phyloP scores from a whole-genome alignment of 1,140 invertebrate genomes.

The Orchestia grillus region DNA sequence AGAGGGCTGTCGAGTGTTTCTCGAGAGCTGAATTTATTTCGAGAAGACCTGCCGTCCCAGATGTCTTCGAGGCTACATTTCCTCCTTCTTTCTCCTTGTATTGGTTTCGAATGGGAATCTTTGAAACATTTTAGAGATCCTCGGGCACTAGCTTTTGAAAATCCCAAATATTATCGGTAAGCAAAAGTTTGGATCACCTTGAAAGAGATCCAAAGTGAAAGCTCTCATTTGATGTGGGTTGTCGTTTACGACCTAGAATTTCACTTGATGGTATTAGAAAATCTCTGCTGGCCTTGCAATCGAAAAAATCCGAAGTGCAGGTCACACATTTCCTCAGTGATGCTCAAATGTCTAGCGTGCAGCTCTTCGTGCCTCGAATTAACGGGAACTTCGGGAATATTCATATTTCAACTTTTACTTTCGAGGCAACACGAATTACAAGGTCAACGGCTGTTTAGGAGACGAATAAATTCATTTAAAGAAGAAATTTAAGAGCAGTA shows the following conservation, averaged over 20 bases:
- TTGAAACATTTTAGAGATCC: neutral
- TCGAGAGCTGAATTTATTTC: neutral
- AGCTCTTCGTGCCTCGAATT: too few relatives aligned
- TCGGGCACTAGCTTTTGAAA: neutral
- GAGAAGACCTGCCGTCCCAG: neutral
- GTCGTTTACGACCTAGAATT: neutral
- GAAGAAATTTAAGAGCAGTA: too few relatives aligned
- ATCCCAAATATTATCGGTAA: neutral
- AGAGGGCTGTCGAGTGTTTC: constrained; percentile 31
- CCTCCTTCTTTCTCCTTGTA: neutral
- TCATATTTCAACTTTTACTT: too few relatives aligned
- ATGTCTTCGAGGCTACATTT: neutral
- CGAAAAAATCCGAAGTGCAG: too few relatives aligned
- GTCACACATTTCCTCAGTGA: too few relatives aligned
- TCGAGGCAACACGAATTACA: too few relatives aligned
- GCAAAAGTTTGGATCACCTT: neutral
- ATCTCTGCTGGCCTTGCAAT: too few relatives aligned
- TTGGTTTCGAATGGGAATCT: neutral
- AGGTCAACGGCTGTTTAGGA: too few relatives aligned
- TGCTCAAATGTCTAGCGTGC: too few relatives aligned
- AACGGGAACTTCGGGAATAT: too few relatives aligned
- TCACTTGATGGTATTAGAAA: neutral
- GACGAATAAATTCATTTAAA: too few relatives aligned
- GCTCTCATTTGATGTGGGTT: neutral
- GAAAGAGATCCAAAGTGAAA: neutral